Base-by-base conservation (phyloP, 2,113 vertebrate genomes). In the Dasypus novemcinctus region DNA sequence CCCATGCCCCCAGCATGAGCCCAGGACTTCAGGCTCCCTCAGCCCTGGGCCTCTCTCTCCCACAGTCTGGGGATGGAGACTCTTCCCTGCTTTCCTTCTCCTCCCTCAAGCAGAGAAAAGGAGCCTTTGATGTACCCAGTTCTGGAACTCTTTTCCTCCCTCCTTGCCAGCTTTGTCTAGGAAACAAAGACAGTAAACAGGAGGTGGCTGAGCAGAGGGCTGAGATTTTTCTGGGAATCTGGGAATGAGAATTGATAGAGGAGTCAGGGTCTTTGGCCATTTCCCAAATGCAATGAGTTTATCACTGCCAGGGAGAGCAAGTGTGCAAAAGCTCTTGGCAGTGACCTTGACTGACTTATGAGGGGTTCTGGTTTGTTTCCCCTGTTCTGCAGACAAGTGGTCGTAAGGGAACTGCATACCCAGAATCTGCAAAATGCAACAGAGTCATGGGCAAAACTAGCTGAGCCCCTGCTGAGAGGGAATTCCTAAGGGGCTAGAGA, bases 271-370 rank as follows among this genome's bases (percentile, higher is more conserved):
- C 97, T 94, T 72, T 97, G 96, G 96, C 94, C 49, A 74, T 91
- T 97, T 97, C 97, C 97, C 97, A 97, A 97, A 97, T 80, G 96
- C 96, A 94, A 85, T 83, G 95, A 95, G 95, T 94, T 95, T 94
- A 97, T 96, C 96, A 87, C 54, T 87, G 96, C 94, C 97, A 95
- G 94, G 96, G 95, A 96, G 82, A 93, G 91, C 93, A 90, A 96
- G 97, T 94, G 94, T 95, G 92, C 93, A 97, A 57, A 95, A 96
- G 97, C 96, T 96, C 94, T 97, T 97, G 94, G 97, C 97, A 96
- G 92, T 96, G 95, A 97, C 97, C 96, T 87, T 94, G 88, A 54
- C 91, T 97, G 96, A 96, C 95, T 97, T 97, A 96, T 91, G 95
- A 87, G 89, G 90, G 97, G 86, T 79, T 95, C 96, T 96, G 95